phyloP scores from a whole-genome alignment of 2,113 vertebrate genomes.

The Agelaius phoeniceus region DNA sequence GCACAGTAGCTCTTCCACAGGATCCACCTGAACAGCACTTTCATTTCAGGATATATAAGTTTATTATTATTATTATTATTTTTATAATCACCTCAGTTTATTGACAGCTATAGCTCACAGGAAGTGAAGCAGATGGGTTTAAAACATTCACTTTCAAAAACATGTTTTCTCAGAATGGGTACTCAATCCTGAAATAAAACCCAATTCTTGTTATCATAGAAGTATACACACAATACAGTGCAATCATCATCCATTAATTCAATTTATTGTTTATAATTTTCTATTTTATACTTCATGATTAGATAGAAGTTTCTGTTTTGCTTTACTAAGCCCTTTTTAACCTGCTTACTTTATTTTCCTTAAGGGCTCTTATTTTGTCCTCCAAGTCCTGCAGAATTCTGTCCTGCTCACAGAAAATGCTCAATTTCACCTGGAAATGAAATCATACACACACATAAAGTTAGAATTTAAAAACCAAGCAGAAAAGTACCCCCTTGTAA shows the following conservation, averaged over 20 bases:
- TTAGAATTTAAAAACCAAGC: background rate
- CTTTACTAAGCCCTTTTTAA: background rate
- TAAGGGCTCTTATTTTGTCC: slow-evolving; percentile 89
- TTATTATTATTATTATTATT: background rate
- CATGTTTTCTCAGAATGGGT: background rate
- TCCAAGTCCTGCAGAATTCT: slow-evolving; percentile 95
- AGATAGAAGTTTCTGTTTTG: background rate
- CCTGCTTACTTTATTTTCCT: slow-evolving; percentile 91
- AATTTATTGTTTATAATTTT: background rate
- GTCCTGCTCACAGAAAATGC: slow-evolving; percentile 95
- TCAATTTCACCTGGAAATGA: slow-evolving; percentile 89
- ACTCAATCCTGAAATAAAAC: background rate
- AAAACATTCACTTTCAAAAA: background rate
- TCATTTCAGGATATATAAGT: background rate
- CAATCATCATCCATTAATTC: background rate
- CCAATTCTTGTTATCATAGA: background rate
- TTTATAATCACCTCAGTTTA: background rate
- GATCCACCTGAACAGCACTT: background rate
- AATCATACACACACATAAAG: background rate
- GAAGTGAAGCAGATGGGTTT: background rate
- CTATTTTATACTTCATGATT: background rate
- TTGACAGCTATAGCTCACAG: background rate
- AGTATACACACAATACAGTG: background rate
- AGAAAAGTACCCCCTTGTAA: background rate
- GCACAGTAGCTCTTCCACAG: background rate